Conservation (phyloP, 2,888 invertebrate species). For the Hirtodrosophila duncani region DNA sequence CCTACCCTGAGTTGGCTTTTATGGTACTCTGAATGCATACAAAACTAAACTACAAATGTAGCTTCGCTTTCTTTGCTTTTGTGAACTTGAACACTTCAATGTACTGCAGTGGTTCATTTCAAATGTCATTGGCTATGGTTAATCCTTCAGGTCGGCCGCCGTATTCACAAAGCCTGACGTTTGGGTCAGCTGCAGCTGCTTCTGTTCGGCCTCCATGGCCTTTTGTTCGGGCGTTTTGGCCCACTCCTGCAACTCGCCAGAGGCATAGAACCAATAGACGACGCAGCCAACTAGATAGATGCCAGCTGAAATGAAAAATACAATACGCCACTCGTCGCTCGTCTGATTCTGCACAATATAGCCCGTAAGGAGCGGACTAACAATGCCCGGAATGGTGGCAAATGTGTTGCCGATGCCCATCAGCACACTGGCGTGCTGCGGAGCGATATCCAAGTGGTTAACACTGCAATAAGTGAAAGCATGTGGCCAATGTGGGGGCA, state of each 20-base stretch:
- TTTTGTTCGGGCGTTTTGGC: conserved; percentile 79
- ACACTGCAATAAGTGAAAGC: conserved; percentile 80
- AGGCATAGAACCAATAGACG: conserved; percentile 89
- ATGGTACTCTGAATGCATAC: conserved; percentile 10
- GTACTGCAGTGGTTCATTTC: conserved; percentile 18
- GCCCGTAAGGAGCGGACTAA: conserved; percentile 91
- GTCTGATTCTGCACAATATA: conserved; percentile 86
- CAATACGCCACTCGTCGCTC: conserved; percentile 88
- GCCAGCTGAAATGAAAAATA: conserved; percentile 90
- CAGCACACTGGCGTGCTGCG: conserved; percentile 92
- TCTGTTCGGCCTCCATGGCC: conserved; percentile 67
- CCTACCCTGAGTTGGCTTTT: too few species aligned
- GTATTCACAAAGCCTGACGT: conserved; percentile 72
- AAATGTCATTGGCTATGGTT: conserved; percentile 13
- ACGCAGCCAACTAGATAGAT: conserved; percentile 91
- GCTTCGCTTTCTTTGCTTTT: too few species aligned
- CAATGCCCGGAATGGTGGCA: conserved; percentile 93
- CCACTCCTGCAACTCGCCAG: conserved; percentile 91
- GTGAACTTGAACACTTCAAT: conserved; percentile 20
- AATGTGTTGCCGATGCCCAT: conserved; percentile 96
- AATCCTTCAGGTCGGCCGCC: conserved; percentile 77
- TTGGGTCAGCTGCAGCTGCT: conserved; percentile 56
- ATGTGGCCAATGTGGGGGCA: not conserved
- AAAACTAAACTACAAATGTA: not conserved
- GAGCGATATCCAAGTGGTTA: conserved; percentile 93